These are phyloP conservation scores for Dinocampus coccinellae DNA, from an alignment of 2,888 invertebrate species.

Conservation along the genomic window DNA sequence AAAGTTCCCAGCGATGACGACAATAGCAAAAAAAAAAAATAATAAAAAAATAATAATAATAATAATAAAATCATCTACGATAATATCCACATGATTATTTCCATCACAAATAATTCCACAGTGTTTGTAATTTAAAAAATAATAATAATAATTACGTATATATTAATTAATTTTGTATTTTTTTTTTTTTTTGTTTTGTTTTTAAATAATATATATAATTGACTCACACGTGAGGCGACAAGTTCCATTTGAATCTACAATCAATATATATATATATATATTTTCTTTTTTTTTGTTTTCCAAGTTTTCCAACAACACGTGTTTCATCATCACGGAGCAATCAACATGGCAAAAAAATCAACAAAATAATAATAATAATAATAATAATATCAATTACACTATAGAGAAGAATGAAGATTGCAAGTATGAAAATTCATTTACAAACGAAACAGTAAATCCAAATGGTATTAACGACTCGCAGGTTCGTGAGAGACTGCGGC, in stretches of 20 bases:
- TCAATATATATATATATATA: no score
- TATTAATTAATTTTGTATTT: no score
- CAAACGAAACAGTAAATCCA: not conserved
- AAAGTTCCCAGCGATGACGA: slow-evolving; percentile 11
- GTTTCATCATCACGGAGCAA: not conserved
- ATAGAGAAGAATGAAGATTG: not conserved
- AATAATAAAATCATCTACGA: no score
- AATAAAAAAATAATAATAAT: not conserved
- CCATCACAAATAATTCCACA: no score
- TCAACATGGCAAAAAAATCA: not conserved
- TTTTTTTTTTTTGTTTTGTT: not conserved
- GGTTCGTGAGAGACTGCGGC: slow-evolving; percentile 25
- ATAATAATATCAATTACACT: not conserved
- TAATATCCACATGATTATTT: no score
- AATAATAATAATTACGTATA: no score
- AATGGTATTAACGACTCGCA: slow-evolving; percentile 11
- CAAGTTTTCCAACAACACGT: not conserved
- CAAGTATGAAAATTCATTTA: no score
- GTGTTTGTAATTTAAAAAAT: no score
- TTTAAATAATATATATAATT: not conserved
- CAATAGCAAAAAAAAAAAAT: not conserved
- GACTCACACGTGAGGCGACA: not conserved
- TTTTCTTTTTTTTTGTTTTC: no score
- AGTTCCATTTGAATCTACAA: not conserved
- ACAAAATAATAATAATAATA: not conserved